phyloP scores from a whole-genome alignment of 2,113 vertebrate species.

The Psophia crepitans region DNA sequence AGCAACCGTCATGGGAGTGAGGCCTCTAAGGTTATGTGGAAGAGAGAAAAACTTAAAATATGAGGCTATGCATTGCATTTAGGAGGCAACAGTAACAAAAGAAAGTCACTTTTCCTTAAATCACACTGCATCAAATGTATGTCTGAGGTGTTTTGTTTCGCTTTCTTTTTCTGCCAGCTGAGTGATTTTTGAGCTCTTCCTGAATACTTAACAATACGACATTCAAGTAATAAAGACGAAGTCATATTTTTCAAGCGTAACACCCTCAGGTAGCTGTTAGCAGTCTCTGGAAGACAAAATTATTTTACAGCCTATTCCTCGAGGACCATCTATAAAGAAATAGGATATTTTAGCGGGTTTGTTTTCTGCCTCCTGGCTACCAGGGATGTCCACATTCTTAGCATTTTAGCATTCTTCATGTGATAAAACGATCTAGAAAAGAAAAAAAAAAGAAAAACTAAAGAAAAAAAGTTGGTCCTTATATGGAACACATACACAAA shows the following conservation, averaged over 20 bases:
- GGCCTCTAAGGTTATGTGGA: neutral
- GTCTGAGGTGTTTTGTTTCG: constrained; percentile 11
- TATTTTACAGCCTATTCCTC: constrained; percentile 52
- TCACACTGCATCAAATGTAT: neutral
- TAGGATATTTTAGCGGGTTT: constrained; percentile 54
- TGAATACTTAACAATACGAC: constrained; percentile 33
- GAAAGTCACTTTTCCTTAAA: constrained; percentile 9
- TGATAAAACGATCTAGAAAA: constrained; percentile 39
- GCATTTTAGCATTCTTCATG: constrained; percentile 25
- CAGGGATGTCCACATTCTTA: constrained; percentile 1
- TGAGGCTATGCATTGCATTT: neutral
- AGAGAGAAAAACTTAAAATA: neutral
- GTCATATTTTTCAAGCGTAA: constrained; percentile 5
- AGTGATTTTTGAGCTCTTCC: constrained; percentile 45
- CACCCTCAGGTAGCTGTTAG: constrained; percentile 49
- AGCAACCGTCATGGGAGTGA: neutral
- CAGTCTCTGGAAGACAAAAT: constrained; percentile 56
- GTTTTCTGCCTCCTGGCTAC: constrained; percentile 46
- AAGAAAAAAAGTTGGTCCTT: neutral
- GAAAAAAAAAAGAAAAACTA: neutral
- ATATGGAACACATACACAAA: neutral
- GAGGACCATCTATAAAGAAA: constrained; percentile 57
- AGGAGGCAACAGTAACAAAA: neutral
- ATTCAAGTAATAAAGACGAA: constrained; percentile 43
- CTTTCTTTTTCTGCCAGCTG: constrained; percentile 36